Percentiles rank a stretch among this genome's conserved stretches.
Conservation (phyloP, 2,888 invertebrate species). For the Noctua fimbriata region DNA sequence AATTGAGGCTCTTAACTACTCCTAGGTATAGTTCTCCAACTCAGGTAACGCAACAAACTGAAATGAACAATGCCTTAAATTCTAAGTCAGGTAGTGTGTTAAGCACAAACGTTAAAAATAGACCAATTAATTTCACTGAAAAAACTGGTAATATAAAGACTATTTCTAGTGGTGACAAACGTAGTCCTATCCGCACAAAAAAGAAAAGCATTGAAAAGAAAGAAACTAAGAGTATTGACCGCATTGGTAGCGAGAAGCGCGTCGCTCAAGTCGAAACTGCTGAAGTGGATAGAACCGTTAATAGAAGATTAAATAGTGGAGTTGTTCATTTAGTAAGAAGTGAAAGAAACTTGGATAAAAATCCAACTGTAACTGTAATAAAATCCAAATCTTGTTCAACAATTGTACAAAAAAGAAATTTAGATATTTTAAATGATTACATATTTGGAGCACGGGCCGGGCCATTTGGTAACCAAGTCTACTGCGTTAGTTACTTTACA, state of each 20-base stretch:
- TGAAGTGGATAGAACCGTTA: background rate
- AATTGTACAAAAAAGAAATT: constrained; percentile 64
- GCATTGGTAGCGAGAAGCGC: background rate
- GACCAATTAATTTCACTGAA: constrained; percentile 32
- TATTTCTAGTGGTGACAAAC: constrained; percentile 67
- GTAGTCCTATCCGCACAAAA: constrained; percentile 40
- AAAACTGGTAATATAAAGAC: constrained; percentile 74
- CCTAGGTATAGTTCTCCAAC: constrained; percentile 56
- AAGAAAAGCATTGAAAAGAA: constrained; percentile 10
- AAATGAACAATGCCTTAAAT: constrained; percentile 55
- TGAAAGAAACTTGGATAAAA: constrained; percentile 64
- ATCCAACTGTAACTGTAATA: constrained; percentile 58
- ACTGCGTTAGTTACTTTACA: constrained; percentile 83
- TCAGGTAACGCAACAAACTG: constrained; percentile 55
- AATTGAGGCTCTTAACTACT: constrained; percentile 72
- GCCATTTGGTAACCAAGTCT: constrained; percentile 75
- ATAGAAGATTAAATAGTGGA: constrained; percentile 23
- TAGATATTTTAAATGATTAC: constrained; percentile 77
- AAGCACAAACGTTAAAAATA: constrained; percentile 48
- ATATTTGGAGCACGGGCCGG: constrained; percentile 75
- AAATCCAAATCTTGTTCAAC: constrained; percentile 76
- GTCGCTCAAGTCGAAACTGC: background rate
- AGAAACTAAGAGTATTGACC: background rate
- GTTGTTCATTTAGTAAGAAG: constrained; percentile 70
- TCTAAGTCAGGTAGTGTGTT: constrained; percentile 50